Conservation (phyloP, 2,888 invertebrate species). For the Acanthosepion lycidas region DNA sequence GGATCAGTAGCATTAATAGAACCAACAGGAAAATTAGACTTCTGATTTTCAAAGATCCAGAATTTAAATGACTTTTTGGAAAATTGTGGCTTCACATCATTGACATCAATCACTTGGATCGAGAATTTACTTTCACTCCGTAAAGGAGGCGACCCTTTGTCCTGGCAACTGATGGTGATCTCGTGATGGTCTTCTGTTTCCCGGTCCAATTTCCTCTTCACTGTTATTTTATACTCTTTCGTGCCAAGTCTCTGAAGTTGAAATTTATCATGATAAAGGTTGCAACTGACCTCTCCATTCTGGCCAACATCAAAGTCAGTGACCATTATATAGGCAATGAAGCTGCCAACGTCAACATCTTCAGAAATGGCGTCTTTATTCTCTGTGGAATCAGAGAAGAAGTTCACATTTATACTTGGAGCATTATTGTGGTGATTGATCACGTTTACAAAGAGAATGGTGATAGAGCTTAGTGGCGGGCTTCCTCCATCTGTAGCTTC, state of each 20-base stretch:
- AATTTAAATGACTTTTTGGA: not conserved
- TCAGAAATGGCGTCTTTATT: not conserved
- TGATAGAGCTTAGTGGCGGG: not conserved
- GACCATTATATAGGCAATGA: not conserved
- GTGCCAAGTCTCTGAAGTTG: not conserved
- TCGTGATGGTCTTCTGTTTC: not conserved
- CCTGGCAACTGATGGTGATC: not conserved
- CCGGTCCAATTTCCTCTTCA: not conserved
- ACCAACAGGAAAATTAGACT: not conserved
- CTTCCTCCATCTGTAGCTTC: slow-evolving; percentile 4
- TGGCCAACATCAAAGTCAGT: not conserved
- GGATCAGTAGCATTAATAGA: not conserved
- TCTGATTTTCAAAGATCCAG: not conserved
- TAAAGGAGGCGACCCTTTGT: not conserved
- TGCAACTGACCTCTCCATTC: not conserved
- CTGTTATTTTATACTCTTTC: not conserved
- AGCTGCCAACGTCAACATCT: not conserved
- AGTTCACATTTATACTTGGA: not conserved
- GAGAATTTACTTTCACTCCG: not conserved
- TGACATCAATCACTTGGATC: not conserved
- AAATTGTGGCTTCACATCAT: not conserved
- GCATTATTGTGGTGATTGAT: slow-evolving; percentile 1
- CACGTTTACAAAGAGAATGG: not conserved
- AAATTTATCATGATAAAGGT: not conserved
- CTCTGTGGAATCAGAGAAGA: not conserved